Evolutionary conservation across 1,140 invertebrate genomes (phyloP).

Genomic region (Halesus radiatus): DNA sequence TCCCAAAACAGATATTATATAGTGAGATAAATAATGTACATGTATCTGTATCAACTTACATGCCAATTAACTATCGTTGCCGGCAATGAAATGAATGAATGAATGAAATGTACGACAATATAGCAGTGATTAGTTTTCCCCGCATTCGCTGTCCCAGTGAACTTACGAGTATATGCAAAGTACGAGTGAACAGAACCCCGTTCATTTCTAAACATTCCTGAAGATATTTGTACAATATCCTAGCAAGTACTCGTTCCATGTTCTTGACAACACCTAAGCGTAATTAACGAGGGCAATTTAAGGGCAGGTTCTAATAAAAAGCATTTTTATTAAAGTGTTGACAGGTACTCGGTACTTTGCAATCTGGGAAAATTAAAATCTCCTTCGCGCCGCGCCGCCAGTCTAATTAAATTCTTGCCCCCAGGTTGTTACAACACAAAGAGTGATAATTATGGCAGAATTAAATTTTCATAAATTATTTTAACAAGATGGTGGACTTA

Average conservation of each 20-base stretch:
- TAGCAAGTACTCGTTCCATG: too few species aligned
- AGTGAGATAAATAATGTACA: too few species aligned
- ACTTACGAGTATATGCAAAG: neutral
- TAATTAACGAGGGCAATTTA: constrained; percentile 37
- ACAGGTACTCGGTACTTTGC: constrained; percentile 19
- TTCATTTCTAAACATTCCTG: neutral
- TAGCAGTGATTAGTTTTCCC: too few species aligned
- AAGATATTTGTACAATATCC: too few species aligned
- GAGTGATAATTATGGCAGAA: constrained; percentile 26
- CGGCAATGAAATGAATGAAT: too few species aligned
- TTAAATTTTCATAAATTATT: constrained; percentile 38
- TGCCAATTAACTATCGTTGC: too few species aligned
- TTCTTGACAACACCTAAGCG: constrained; percentile 14
- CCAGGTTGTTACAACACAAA: constrained; percentile 21
- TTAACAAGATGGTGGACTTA: constrained; percentile 11
- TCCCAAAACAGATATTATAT: too few species aligned
- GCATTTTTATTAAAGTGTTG: constrained; percentile 37
- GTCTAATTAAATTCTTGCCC: constrained; percentile 33
- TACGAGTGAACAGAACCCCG: neutral
- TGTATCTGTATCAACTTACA: too few species aligned
- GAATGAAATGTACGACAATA: too few species aligned
- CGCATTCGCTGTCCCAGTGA: too few species aligned
- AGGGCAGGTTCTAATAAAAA: constrained; percentile 20
- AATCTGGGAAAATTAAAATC: constrained; percentile 32
- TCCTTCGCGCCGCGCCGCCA: neutral